A percentile compares a stretch with the other conserved stretches of the same genome.
phyloP scores from a whole-genome alignment of 2,888 invertebrate species.

The Peribatodes rhomboidaria region DNA sequence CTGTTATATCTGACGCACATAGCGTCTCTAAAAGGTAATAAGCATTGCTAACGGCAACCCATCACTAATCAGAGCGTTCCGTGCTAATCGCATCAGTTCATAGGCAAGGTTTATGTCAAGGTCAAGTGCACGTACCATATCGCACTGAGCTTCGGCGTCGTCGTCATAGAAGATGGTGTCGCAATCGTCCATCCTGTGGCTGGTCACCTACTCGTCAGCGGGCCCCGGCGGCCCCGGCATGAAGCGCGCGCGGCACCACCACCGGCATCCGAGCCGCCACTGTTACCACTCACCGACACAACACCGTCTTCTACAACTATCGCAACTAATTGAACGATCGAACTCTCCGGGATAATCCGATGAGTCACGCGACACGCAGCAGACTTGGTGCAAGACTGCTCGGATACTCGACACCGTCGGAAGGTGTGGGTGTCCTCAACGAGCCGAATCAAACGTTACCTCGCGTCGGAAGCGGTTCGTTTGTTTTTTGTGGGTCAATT shows the following conservation, averaged over 20 bases:
- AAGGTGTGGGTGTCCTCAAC: constrained; percentile 84
- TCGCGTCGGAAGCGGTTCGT: constrained; percentile 67
- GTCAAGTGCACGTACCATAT: constrained; percentile 77
- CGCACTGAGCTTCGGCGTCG: constrained; percentile 83
- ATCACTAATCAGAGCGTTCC: constrained; percentile 32
- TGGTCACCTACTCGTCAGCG: constrained; percentile 70
- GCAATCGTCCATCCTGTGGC: constrained; percentile 84
- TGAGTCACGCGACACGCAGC: constrained; percentile 78
- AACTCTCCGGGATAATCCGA: constrained; percentile 75
- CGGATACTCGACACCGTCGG: constrained; percentile 55
- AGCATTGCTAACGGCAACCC: constrained; percentile 24
- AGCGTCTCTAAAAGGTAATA: constrained; percentile 14
- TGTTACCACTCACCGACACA: constrained; percentile 59
- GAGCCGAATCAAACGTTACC: constrained; percentile 65
- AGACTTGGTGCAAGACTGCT: constrained; percentile 65
- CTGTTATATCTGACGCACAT: constrained; percentile 1
- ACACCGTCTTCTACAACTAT: constrained; percentile 61
- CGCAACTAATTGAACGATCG: constrained; percentile 64
- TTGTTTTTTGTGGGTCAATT: constrained; percentile 57
- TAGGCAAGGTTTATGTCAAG: constrained; percentile 54
- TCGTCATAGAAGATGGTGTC: constrained; percentile 84
- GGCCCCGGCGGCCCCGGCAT: constrained; percentile 79
- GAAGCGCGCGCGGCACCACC: constrained; percentile 77
- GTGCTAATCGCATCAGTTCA: constrained; percentile 45
- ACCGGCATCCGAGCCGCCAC: constrained; percentile 83